These are phyloP conservation scores for Periparus ater DNA, from an alignment of 2,797 vertebrate species.

Conservation along the genomic window DNA sequence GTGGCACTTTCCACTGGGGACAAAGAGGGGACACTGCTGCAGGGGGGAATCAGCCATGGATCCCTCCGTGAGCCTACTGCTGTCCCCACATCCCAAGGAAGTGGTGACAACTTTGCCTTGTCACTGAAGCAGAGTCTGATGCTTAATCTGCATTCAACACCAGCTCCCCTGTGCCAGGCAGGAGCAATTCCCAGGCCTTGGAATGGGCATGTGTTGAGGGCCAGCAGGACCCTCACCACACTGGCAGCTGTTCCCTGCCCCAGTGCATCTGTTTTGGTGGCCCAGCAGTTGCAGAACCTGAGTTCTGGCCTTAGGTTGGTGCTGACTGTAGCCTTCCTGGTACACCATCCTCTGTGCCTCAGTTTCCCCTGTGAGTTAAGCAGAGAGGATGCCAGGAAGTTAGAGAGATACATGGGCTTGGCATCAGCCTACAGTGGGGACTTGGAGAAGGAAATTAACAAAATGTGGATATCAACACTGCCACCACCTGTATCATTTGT, in stretches of 20 bases:
- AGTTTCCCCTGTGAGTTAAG: not conserved
- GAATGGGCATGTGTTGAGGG: not conserved
- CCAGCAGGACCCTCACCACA: not conserved
- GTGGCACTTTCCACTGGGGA: not conserved
- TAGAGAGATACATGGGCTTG: not conserved
- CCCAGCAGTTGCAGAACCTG: not conserved
- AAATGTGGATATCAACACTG: not conserved
- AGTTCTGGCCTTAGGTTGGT: not conserved
- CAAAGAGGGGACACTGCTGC: not conserved
- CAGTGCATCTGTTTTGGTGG: not conserved
- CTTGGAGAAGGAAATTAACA: not conserved
- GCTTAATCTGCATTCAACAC: not conserved
- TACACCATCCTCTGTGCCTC: not conserved
- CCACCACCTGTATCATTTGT: not conserved
- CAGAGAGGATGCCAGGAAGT: not conserved
- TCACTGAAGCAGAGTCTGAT: not conserved
- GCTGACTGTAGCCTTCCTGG: not conserved
- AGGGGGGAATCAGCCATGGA: rapidly evolving
- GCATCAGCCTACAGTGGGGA: not conserved
- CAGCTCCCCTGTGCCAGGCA: not conserved
- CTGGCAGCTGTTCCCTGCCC: not conserved
- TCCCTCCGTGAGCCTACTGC: not conserved
- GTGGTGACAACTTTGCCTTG: not conserved
- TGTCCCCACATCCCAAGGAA: not conserved
- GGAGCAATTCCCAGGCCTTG: not conserved